Evolutionary conservation across 30 jellyfish, hydroid and myxozoan genomes (phyloP).

Genomic region (Catostylus mosaicus): DNA sequence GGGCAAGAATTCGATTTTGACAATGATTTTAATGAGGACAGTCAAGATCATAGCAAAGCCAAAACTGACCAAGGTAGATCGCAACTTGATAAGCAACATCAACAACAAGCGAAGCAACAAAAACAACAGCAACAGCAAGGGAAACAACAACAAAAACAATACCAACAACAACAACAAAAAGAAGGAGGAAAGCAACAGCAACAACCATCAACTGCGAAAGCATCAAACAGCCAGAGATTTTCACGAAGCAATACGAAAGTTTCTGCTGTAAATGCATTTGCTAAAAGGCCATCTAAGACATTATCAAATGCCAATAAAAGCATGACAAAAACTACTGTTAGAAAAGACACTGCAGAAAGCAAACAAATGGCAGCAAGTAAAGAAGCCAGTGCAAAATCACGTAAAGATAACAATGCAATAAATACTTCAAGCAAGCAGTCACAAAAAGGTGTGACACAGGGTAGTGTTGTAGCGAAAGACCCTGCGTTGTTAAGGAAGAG

Average conservation of each 20-base stretch:
- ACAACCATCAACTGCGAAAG: too few species aligned
- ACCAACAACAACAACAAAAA: too few species aligned
- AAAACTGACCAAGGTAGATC: neutral
- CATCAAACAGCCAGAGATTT: neutral
- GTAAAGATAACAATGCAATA: neutral
- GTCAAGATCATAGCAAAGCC: neutral
- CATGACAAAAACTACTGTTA: neutral
- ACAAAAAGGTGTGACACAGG: neutral
- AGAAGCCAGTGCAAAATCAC: neutral
- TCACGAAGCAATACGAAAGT: neutral
- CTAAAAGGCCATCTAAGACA: neutral
- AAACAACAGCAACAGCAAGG: too few species aligned
- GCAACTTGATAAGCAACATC: neutral
- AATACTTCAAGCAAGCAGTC: neutral
- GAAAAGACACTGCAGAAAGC: neutral
- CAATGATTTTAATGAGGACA: neutral
- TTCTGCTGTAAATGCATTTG: conserved; percentile 4
- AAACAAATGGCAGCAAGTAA: neutral
- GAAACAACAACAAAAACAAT: too few species aligned
- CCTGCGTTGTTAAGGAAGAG: neutral
- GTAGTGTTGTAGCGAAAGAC: neutral
- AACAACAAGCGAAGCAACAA: too few species aligned
- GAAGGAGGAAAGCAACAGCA: too few species aligned
- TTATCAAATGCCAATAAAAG: neutral
- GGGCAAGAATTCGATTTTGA: neutral